Evolutionary conservation across 35 echinoderm and acorn worm species (phyloP).

Genomic region (Heliocidaris erythrogramma): DNA sequence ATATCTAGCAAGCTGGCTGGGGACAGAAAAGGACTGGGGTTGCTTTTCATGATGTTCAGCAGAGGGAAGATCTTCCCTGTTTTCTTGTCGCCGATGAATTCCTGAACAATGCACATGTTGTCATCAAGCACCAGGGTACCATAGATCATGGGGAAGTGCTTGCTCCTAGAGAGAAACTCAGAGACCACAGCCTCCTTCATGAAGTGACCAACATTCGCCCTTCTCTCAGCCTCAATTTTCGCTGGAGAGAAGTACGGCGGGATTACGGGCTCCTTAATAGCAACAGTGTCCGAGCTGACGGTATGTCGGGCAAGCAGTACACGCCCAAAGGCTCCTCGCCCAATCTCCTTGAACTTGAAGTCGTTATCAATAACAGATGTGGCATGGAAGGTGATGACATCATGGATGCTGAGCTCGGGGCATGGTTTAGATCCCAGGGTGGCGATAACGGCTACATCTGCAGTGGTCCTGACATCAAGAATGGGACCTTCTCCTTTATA

Average conservation of each 20-base stretch:
- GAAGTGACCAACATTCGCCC: neutral
- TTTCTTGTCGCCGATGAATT: slow-evolving; percentile 26
- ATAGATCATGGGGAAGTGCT: neutral
- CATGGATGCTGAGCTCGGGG: neutral
- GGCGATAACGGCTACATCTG: neutral
- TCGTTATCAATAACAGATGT: neutral
- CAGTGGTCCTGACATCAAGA: neutral
- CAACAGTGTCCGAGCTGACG: neutral
- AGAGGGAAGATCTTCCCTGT: slow-evolving; percentile 27
- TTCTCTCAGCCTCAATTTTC: slow-evolving; percentile 4
- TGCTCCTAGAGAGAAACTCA: neutral
- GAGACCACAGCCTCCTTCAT: neutral
- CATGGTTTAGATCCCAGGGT: neutral
- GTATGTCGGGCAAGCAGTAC: neutral
- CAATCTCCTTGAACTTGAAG: neutral
- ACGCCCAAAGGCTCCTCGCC: neutral
- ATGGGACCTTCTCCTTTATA: neutral
- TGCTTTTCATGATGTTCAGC: neutral
- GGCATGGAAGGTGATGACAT: slow-evolving; percentile 1
- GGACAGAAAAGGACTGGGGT: neutral
- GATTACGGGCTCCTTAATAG: neutral
- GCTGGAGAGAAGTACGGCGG: neutral
- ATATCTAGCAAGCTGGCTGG: neutral
- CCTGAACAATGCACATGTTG: neutral
- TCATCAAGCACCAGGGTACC: neutral